phyloP scores from a whole-genome alignment of 2,888 invertebrate species.

The Biston stratarius region DNA sequence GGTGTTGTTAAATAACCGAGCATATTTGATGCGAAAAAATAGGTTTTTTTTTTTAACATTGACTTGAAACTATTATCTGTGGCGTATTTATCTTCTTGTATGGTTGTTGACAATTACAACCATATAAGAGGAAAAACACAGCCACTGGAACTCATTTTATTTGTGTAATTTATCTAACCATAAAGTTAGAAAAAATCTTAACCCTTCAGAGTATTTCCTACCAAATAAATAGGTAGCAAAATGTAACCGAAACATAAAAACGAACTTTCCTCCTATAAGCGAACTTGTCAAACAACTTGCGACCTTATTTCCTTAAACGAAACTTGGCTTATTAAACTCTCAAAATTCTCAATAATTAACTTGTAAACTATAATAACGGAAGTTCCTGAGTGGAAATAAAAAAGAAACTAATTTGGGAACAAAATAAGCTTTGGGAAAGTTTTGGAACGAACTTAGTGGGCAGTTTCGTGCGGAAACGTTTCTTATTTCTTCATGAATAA shows the following conservation, averaged over 20 bases:
- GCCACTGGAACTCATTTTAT: no score
- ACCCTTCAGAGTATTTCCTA: no score
- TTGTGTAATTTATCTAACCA: neutral
- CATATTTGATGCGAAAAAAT: no score
- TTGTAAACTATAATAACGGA: conserved; percentile 38
- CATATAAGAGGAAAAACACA: no score
- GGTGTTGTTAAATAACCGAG: no score
- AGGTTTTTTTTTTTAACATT: no score
- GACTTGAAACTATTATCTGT: no score
- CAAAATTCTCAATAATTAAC: conserved; percentile 30
- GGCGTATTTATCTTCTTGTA: no score
- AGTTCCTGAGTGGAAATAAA: conserved; percentile 32
- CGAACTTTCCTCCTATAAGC: neutral
- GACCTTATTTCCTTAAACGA: conserved; percentile 18
- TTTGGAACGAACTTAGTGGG: conserved; percentile 10
- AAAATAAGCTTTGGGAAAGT: conserved; percentile 33
- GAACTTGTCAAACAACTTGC: conserved; percentile 7
- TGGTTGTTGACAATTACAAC: no score
- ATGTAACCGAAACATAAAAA: no score
- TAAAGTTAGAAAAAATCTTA: conserved; percentile 8
- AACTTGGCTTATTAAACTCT: conserved; percentile 32
- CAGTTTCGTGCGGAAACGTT: conserved; percentile 2
- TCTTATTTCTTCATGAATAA: neutral
- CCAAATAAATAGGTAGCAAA: no score
- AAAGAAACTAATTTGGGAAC: conserved; percentile 40